Evolutionary conservation across 2,113 vertebrate genomes (phyloP).

Genomic region (Hylia prasina): DNA sequence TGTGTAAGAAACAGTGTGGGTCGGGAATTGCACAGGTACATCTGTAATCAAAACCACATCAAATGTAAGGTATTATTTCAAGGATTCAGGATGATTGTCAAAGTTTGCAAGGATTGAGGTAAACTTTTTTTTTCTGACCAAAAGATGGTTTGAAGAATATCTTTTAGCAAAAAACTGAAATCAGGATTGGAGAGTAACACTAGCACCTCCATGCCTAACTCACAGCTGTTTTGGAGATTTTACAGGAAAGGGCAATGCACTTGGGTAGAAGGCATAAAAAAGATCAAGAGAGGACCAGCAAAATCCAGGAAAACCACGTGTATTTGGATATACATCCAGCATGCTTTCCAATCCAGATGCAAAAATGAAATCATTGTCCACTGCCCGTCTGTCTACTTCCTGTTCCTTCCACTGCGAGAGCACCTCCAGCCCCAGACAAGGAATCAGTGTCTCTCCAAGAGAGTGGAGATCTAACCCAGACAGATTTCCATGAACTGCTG

Average conservation of each 20-base stretch:
- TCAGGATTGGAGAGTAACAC: neutral
- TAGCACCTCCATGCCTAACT: neutral
- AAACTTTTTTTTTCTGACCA: neutral
- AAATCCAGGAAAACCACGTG: fast-evolving
- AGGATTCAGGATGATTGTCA: neutral
- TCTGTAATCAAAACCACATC: neutral
- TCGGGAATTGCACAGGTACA: neutral
- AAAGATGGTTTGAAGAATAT: neutral
- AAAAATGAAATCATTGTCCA: neutral
- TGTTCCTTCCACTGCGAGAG: fast-evolving
- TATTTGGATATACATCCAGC: neutral
- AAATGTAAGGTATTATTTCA: neutral
- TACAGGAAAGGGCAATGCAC: neutral
- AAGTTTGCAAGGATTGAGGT: neutral
- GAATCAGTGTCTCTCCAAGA: neutral
- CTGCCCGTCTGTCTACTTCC: neutral
- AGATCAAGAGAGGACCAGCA: neutral
- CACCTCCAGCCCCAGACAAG: neutral
- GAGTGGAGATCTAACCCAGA: neutral
- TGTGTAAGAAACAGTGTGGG: neutral
- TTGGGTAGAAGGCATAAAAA: neutral
- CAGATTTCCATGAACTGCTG: neutral
- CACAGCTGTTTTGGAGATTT: neutral
- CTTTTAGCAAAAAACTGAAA: neutral
- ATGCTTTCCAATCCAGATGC: neutral